phyloP scores from a whole-genome alignment of 2,888 invertebrate genomes.

The Protodeltote pygarga region DNA sequence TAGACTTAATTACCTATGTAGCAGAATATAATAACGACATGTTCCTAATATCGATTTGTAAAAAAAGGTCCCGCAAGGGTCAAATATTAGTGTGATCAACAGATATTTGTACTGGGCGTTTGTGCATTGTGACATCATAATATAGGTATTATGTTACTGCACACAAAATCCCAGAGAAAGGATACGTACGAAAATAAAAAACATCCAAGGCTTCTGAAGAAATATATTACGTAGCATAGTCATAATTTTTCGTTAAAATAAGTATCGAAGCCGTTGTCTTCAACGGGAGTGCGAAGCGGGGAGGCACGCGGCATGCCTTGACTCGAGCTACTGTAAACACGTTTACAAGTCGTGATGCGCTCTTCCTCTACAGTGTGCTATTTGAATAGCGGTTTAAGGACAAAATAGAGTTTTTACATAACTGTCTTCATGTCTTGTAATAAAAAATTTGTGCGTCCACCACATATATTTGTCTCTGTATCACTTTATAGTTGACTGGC shows the following conservation, averaged over 20 bases:
- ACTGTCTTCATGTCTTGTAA: not conserved
- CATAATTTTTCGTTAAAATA: not conserved
- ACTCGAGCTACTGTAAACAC: slow-evolving; percentile 40
- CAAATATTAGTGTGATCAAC: too few species aligned
- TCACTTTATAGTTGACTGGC: too few species aligned
- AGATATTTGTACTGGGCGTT: not conserved
- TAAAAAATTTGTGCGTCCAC: too few species aligned
- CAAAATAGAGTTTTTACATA: slow-evolving; percentile 5
- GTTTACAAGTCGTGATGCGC: slow-evolving; percentile 51
- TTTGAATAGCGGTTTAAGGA: slow-evolving; percentile 12
- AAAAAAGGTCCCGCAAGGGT: too few species aligned
- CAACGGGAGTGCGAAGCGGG: slow-evolving; percentile 9
- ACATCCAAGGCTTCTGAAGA: not conserved
- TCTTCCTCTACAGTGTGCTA: slow-evolving; percentile 34
- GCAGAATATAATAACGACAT: too few species aligned
- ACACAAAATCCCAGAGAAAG: too few species aligned
- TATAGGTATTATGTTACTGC: too few species aligned
- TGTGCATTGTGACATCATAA: too few species aligned
- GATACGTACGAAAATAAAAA: too few species aligned
- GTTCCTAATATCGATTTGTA: too few species aligned
- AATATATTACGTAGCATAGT: not conserved
- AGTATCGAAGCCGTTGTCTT: slow-evolving; percentile 17
- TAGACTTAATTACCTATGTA: too few species aligned
- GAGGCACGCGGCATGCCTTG: slow-evolving; percentile 47
- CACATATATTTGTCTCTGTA: too few species aligned